These are phyloP conservation scores for Eurystomus glaucurus DNA, from an alignment of 2,797 vertebrate species.

Conservation along the genomic window DNA sequence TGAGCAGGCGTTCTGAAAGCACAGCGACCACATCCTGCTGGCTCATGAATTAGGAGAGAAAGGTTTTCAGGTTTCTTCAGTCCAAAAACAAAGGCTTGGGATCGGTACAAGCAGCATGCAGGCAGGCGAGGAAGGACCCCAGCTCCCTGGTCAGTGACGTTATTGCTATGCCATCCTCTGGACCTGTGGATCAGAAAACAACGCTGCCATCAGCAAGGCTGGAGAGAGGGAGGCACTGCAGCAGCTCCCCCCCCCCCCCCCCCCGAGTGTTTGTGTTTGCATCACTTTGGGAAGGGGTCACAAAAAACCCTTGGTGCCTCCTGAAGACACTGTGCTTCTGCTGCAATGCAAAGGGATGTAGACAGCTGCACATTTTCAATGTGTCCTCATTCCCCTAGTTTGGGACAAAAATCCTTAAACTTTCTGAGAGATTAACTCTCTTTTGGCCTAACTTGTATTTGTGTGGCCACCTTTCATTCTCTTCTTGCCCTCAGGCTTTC, in stretches of 20 bases:
- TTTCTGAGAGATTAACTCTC: not conserved
- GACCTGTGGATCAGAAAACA: slow-evolving; percentile 81
- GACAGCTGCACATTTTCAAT: not conserved
- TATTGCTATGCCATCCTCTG: slow-evolving; percentile 83
- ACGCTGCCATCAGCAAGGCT: slow-evolving; percentile 66
- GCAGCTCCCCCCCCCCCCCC: no score
- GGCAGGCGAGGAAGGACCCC: slow-evolving; percentile 22
- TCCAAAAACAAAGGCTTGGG: slow-evolving; percentile 72
- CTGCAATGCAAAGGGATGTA: not conserved
- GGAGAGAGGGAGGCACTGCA: slow-evolving; percentile 15
- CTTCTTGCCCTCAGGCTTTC: accelerated
- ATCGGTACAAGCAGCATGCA: slow-evolving; percentile 30
- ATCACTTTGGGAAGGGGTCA: not conserved
- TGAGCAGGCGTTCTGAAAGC: slow-evolving; percentile 97
- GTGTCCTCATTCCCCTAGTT: not conserved
- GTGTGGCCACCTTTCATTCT: not conserved
- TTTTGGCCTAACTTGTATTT: not conserved
- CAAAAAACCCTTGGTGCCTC: not conserved
- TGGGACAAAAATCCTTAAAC: not conserved
- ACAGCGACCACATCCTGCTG: slow-evolving; percentile 96
- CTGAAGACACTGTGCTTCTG: not conserved
- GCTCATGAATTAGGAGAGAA: slow-evolving; percentile 95
- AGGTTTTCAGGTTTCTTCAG: slow-evolving; percentile 78
- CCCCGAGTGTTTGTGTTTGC: accelerated
- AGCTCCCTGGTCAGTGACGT: slow-evolving; percentile 48